Evolutionary conservation across 2,888 invertebrate species (phyloP), one percentile per base, ranked within the genome.

Genomic region (Leucoma salicis): DNA sequence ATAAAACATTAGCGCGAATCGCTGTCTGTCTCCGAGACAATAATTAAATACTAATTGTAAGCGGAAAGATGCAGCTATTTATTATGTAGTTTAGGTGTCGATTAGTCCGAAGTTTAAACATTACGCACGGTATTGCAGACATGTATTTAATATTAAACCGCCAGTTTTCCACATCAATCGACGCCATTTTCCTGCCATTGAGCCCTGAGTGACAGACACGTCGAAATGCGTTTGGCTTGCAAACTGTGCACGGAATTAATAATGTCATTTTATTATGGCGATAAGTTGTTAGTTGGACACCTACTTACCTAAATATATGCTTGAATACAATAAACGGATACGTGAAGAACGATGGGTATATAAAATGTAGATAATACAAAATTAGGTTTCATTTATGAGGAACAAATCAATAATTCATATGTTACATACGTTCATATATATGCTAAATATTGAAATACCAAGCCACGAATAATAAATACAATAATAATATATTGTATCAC

Each of bases 161-260:
- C 59, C 61, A 72, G 79, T 81, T 81, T 82, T 78, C 79, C 79
- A 70, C 63, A 53, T 64, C 69, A 72, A 67, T 63, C 63, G 63
- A 60, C 56, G 65, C 67, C 76, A 82, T 83, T 83, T 83, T 83
- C 82, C 82, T 83, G 82, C 69, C 77, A 63, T 42, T 65, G 75
- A 82, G 79, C 76, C 64, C 73, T 54, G 67, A 55, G 50, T 69
- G 77, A 74, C 74, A 66, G 67, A 71, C 75, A 71, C 65, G 66
- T 75, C 60, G 70, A 67, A 70, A 76, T 74, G 75, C 74, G 73
- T 63, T 74, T 66, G 66, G 61, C 59, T 66, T 57, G 60, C 64
- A 59, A 61, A 54, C 55, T 71, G 74, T 65, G 77, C 64, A 62
- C 53, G 45, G 78, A 78, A 78, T 78, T 56, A 53, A 42, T 70